Percentiles rank a stretch among this genome's conserved stretches.
Evolutionary conservation across 2,797 vertebrate genomes (phyloP).

Genomic region (Halcyon badia): DNA sequence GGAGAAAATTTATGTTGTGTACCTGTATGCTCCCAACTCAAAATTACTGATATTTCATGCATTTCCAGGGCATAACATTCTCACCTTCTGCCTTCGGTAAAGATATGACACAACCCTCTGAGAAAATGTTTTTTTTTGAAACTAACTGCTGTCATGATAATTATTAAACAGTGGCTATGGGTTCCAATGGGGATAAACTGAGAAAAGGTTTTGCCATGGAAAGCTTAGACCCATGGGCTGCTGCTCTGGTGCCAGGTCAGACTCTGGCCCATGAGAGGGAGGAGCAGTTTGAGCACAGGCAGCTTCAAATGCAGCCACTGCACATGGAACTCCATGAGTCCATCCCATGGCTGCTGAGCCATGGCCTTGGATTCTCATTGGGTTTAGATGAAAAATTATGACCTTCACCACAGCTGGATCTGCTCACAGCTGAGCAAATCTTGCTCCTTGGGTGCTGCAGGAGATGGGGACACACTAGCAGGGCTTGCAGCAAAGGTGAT

Average conservation of each 20-base stretch:
- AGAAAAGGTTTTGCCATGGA: background rate
- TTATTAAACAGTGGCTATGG: background rate
- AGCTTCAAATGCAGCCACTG: background rate
- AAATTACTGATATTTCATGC: background rate
- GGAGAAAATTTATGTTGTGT: background rate
- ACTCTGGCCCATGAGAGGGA: background rate
- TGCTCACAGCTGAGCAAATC: background rate
- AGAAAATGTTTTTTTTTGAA: background rate
- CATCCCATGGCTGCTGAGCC: accelerated
- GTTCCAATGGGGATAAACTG: accelerated
- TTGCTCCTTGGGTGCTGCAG: background rate
- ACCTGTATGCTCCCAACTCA: background rate
- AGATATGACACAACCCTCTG: background rate
- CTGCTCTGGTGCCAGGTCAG: background rate
- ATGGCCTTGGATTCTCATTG: background rate
- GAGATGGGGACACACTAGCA: background rate
- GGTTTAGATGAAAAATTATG: background rate
- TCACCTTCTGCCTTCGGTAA: background rate
- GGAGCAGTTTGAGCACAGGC: background rate
- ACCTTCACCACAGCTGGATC: background rate
- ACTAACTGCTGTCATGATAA: background rate
- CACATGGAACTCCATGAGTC: background rate
- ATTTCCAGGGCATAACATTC: background rate
- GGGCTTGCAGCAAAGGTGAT: background rate
- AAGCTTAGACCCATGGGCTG: background rate